phyloP scores from a whole-genome alignment of 2,888 invertebrate genomes.

The Drosophila aldrichi region DNA sequence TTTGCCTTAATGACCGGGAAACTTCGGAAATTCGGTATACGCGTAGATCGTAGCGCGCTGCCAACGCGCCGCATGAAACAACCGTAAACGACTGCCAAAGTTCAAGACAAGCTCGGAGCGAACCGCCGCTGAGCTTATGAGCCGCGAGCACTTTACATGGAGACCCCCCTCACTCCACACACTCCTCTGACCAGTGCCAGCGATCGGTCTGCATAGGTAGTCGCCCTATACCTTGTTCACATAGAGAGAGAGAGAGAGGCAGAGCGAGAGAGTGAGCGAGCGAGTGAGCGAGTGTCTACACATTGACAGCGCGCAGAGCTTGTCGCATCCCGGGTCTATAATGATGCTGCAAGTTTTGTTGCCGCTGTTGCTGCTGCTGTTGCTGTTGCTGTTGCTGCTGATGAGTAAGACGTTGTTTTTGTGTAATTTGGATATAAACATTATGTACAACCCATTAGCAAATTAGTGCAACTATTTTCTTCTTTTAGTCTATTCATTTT shows the following conservation, averaged over 20 bases:
- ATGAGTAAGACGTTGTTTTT: conserved; percentile 62
- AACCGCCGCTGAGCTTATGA: conserved; percentile 33
- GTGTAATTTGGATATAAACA: conserved; percentile 65
- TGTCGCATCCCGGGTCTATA: conserved; percentile 41
- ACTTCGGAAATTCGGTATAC: conserved; percentile 21
- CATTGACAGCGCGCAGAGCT: conserved; percentile 37
- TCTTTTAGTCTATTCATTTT: conserved; percentile 14
- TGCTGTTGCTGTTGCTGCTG: conserved; percentile 30
- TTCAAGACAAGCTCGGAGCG: conserved; percentile 69
- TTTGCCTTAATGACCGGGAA: conserved; percentile 42
- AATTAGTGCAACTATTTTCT: conserved; percentile 70
- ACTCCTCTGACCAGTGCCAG: neutral
- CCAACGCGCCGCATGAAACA: conserved; percentile 68
- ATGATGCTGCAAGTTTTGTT: conserved; percentile 52
- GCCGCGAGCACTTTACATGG: conserved; percentile 25
- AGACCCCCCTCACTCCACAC: neutral
- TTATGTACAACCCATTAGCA: conserved; percentile 65
- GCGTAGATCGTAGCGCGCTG: conserved; percentile 39
- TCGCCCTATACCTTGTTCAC: conserved; percentile 20
- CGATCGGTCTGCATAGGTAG: conserved; percentile 50
- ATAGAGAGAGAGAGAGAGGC: conserved; percentile 2
- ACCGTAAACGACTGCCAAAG: conserved; percentile 76
- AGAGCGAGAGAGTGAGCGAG: neutral
- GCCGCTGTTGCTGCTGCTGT: conserved; percentile 29
- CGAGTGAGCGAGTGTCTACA: conserved; percentile 10